These are phyloP conservation scores for Carduelis carduelis DNA, from an alignment of 2,797 vertebrate species.

Conservation along the genomic window DNA sequence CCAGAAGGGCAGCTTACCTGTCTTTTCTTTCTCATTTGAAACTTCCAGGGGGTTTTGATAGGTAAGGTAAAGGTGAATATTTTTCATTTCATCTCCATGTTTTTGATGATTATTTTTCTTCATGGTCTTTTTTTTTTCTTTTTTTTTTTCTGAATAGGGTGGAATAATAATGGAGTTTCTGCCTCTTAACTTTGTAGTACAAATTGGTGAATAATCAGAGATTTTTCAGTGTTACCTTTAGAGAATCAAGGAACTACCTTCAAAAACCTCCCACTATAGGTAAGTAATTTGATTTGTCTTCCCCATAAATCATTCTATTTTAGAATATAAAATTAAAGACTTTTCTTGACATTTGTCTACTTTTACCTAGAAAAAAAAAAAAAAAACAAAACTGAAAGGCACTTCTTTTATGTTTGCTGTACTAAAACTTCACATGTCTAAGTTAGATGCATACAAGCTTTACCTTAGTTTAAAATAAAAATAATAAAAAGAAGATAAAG, in stretches of 20 bases:
- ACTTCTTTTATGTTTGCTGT: conserved; percentile 42
- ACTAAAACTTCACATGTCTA: conserved; percentile 17
- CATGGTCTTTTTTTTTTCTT: not conserved
- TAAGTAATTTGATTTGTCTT: conserved; percentile 42
- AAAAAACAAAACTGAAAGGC: conserved; percentile 23
- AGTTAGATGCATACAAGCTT: not conserved
- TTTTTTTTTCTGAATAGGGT: not conserved
- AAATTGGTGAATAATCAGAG: conserved; percentile 33
- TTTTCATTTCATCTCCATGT: not conserved
- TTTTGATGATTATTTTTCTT: not conserved
- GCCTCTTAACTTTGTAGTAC: conserved; percentile 27
- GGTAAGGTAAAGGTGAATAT: not conserved
- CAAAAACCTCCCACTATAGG: conserved; percentile 5
- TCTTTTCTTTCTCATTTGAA: not conserved
- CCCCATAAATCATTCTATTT: conserved; percentile 60
- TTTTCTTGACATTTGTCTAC: conserved; percentile 43
- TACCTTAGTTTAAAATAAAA: conserved; percentile 35
- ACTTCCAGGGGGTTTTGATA: not conserved
- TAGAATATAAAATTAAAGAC: conserved; percentile 61
- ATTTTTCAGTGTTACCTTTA: conserved; percentile 31
- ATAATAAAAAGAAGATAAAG: conserved; percentile 5
- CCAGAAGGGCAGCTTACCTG: not conserved
- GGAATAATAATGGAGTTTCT: conserved; percentile 11
- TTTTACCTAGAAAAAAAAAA: not conserved
- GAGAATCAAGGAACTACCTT: conserved; percentile 7